A percentile compares a stretch with the other conserved stretches of the same genome.
Conservation (phyloP, 1,140 invertebrate genomes). For the Teleopsis dalmanni region DNA sequence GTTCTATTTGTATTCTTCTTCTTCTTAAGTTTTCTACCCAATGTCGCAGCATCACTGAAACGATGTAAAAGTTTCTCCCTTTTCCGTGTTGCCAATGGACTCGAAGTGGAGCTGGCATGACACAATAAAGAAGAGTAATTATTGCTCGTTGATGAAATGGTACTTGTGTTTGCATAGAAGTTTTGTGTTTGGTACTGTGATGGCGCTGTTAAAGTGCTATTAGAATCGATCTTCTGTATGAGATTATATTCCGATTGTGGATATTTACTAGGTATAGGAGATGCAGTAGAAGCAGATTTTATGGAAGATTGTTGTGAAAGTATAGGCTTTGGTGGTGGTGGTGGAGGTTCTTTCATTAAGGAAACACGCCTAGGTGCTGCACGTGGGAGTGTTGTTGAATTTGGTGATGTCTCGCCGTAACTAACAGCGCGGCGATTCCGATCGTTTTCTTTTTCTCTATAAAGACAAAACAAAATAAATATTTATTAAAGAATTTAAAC, state of each 20-base stretch:
- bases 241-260: conserved; percentile 41
- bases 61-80: conserved; percentile 40
- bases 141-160: conserved; percentile 20
- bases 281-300: conserved; percentile 2
- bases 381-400: conserved; percentile 30
- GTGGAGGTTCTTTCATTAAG: conserved; percentile 41
- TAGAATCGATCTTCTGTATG: conserved; percentile 39
- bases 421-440: conserved; percentile 37
- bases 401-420: conserved; percentile 23
- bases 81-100: conserved; percentile 36
- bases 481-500: not conserved
- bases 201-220: conserved; percentile 31
- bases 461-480: conserved; percentile 8
- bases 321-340: conserved; percentile 39
- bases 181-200: conserved; percentile 38
- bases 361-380: conserved; percentile 36
- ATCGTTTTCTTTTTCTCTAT: conserved; percentile 41
- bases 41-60: conserved; percentile 42
- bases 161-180: conserved; percentile 34
- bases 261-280: conserved; percentile 32
- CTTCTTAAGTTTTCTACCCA: conserved; percentile 40
- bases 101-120: conserved; percentile 33
- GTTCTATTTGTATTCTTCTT: conserved; percentile 42
- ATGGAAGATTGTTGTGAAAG: conserved; percentile 21
- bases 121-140: conserved; percentile 39